These are phyloP conservation scores for Aurelia aurita complex sp. Pacific DNA, from an alignment of 30 jellyfish, hydroid and myxozoan genomes.

Conservation along the genomic window DNA sequence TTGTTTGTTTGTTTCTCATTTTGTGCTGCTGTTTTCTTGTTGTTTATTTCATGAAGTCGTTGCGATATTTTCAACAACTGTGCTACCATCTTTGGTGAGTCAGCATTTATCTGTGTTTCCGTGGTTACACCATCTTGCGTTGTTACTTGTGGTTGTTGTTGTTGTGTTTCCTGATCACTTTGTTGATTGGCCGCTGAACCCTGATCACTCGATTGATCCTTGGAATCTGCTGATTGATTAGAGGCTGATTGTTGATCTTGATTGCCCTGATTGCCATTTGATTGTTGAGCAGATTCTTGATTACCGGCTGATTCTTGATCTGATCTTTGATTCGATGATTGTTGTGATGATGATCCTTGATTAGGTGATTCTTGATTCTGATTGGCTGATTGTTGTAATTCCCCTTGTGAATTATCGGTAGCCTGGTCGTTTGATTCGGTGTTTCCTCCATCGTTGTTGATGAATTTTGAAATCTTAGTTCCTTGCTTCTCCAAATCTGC, in stretches of 20 bases:
- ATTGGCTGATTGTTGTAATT: constrained; percentile 1
- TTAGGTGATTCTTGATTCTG: constrained; percentile 30
- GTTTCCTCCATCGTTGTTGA: constrained; percentile 1
- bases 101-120: constrained; percentile 49
- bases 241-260: constrained; percentile 31
- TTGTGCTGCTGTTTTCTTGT: constrained; percentile 30
- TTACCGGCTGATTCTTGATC: constrained; percentile 5
- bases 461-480: constrained; percentile 18
- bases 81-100: constrained; percentile 58
- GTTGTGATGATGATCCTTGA: constrained; percentile 30
- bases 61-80: constrained; percentile 52
- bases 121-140: constrained; percentile 37
- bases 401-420: neutral
- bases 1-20: constrained; percentile 17
- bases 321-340: constrained; percentile 14
- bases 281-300: constrained; percentile 22
- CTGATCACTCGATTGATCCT: constrained; percentile 4
- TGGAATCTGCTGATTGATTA: neutral
- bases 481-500: constrained; percentile 47
- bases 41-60: constrained; percentile 44
- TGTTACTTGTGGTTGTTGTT: constrained; percentile 26
- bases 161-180: constrained; percentile 30
- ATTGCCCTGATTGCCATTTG: constrained; percentile 1
- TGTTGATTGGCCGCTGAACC: constrained; percentile 31
- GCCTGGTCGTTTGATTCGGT: neutral